These are phyloP conservation scores for Hemicordylus capensis DNA, from an alignment of 2,113 vertebrate species.

Conservation along the genomic window DNA sequence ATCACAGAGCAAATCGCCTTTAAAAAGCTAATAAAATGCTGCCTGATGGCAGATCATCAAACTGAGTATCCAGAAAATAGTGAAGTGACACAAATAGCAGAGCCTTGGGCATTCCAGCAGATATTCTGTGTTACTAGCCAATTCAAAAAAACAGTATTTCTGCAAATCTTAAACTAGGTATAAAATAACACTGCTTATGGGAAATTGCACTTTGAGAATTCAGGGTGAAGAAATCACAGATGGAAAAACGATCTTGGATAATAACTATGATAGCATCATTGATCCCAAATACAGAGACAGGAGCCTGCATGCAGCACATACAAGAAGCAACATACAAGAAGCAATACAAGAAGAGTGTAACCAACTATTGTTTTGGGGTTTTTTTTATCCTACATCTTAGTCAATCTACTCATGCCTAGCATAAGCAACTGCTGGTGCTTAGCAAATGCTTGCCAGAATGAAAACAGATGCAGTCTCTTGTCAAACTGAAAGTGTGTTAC, in stretches of 20 bases:
- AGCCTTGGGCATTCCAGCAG: constrained; percentile 5
- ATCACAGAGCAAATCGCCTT: constrained; percentile 15
- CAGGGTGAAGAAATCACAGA: constrained; percentile 42
- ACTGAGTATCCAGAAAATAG: constrained; percentile 35
- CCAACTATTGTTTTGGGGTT: neutral
- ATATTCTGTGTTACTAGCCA: constrained; percentile 26
- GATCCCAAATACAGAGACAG: constrained; percentile 39
- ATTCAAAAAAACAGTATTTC: constrained; percentile 31
- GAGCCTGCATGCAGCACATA: constrained; percentile 33
- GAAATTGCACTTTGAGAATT: constrained; percentile 43
- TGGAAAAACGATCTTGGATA: constrained; percentile 42
- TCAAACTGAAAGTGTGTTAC: neutral
- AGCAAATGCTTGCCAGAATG: neutral
- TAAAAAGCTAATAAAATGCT: constrained; percentile 38
- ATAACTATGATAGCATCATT: constrained; percentile 52
- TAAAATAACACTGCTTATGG: constrained; percentile 46
- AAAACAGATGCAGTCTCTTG: neutral
- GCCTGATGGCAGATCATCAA: neutral
- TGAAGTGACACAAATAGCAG: constrained; percentile 31
- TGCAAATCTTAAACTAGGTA: constrained; percentile 48
- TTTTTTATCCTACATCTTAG: rapidly evolving
- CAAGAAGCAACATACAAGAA: neutral
- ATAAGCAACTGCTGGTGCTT: neutral
- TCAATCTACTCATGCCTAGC: neutral
- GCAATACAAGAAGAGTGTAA: too few relatives aligned